A percentile compares a stretch with the other conserved stretches of the same genome.
phyloP scores from a whole-genome alignment of 2,113 vertebrate genomes.

The Labeo rohita region DNA sequence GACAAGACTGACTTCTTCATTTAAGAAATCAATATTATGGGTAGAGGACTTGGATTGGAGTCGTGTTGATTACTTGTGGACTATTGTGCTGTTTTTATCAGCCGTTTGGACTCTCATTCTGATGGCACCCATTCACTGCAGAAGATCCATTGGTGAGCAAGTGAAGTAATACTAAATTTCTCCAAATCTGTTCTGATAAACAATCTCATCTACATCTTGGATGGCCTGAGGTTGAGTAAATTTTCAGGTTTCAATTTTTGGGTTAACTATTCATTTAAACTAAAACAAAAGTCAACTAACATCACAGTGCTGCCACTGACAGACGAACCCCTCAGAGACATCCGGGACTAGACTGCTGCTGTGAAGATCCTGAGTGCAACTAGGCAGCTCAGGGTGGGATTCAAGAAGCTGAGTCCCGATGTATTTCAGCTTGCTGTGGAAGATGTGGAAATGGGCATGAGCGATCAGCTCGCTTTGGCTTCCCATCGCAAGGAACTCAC shows the following conservation, averaged over 20 bases:
- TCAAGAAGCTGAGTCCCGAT: conserved; percentile 67
- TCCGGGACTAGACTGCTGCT: conserved; percentile 75
- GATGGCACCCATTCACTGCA: not conserved
- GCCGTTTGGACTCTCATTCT: not conserved
- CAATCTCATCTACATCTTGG: not conserved
- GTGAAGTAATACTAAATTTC: no score
- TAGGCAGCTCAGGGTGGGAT: conserved; percentile 67
- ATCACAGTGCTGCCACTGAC: conserved; percentile 79
- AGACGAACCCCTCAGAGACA: conserved; percentile 67
- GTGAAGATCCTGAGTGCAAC: conserved; percentile 69
- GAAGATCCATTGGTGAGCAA: no score
- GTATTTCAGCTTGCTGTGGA: conserved; percentile 76
- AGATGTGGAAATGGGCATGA: conserved; percentile 74
- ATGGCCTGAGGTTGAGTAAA: not conserved
- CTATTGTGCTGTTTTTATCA: not conserved
- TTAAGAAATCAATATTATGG: not conserved
- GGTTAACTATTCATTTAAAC: not conserved
- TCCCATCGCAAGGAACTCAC: conserved; percentile 74
- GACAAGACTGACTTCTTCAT: not conserved
- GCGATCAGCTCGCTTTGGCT: conserved; percentile 69
- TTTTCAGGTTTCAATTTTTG: not conserved
- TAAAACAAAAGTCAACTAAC: conserved; percentile 58
- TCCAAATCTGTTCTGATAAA: no score
- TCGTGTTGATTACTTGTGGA: not conserved
- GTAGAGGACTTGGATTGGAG: not conserved